phyloP scores from a whole-genome alignment of 2,888 invertebrate genomes.

The Bhutanitis thaidina region DNA sequence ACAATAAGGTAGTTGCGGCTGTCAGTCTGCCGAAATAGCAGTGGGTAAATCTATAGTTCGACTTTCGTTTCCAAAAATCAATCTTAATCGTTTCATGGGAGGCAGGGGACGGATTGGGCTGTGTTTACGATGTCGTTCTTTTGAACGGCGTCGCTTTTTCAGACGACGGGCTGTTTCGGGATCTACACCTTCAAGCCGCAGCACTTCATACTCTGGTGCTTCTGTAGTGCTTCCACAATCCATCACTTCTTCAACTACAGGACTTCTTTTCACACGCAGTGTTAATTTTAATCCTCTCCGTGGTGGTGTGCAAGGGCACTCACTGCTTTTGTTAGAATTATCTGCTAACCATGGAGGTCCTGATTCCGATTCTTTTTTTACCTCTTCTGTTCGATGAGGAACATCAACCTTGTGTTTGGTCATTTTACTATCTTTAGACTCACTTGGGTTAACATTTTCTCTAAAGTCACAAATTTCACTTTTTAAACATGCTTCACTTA shows the following conservation, averaged over 20 bases:
- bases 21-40: slow-evolving; percentile 82
- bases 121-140: slow-evolving; percentile 70
- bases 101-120: slow-evolving; percentile 81
- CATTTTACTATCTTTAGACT: slow-evolving; percentile 59
- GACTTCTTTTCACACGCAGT: slow-evolving; percentile 91
- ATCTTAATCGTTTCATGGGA: slow-evolving; percentile 90
- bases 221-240: slow-evolving; percentile 86
- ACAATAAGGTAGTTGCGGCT: slow-evolving; percentile 63
- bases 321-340: slow-evolving; percentile 67
- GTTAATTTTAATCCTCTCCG: slow-evolving; percentile 87
- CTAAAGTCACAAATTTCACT: slow-evolving; percentile 72
- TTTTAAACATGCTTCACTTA: slow-evolving; percentile 60
- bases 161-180: slow-evolving; percentile 75
- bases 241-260: slow-evolving; percentile 90
- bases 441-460: slow-evolving; percentile 76
- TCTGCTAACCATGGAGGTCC: slow-evolving; percentile 67
- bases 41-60: slow-evolving; percentile 93
- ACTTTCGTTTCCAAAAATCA: slow-evolving; percentile 94
- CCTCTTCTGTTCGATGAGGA: slow-evolving; percentile 54
- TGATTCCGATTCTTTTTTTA: slow-evolving; percentile 59
- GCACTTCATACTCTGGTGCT: slow-evolving; percentile 90
- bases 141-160: slow-evolving; percentile 78
- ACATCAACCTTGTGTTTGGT: slow-evolving; percentile 62
- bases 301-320: slow-evolving; percentile 80
- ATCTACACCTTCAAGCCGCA: slow-evolving; percentile 89